Evolutionary conservation across 2,888 invertebrate genomes (phyloP).

Genomic region (Tetranychus truncatus): DNA sequence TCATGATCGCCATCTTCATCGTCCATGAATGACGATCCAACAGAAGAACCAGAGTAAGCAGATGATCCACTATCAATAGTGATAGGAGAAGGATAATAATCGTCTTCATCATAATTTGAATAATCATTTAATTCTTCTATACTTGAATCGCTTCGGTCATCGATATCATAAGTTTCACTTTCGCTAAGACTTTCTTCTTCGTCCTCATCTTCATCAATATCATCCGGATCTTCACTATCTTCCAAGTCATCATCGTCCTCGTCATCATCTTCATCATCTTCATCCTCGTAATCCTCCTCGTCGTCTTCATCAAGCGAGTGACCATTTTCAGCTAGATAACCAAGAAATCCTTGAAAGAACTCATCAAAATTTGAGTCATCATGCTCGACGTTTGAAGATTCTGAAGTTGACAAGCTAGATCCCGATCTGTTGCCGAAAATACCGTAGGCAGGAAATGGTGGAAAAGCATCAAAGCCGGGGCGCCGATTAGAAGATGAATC

Average conservation of each 20-base stretch:
- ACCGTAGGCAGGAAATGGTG: neutral
- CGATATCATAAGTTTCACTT: neutral
- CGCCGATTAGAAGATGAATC: neutral
- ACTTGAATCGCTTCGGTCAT: neutral
- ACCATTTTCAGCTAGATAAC: neutral
- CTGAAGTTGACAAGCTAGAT: neutral
- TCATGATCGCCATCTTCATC: neutral
- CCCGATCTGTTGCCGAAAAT: neutral
- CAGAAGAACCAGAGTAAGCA: too few relatives aligned
- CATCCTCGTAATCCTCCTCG: neutral
- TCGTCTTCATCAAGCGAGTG: slow-evolving; percentile 2
- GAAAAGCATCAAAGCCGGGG: neutral
- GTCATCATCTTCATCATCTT: neutral
- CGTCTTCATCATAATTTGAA: neutral
- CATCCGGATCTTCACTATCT: neutral
- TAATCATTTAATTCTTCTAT: neutral
- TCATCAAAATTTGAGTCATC: neutral
- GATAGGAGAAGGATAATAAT: too few relatives aligned
- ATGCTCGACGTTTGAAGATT: neutral
- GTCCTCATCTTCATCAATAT: neutral
- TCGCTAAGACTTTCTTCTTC: neutral
- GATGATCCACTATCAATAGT: too few relatives aligned
- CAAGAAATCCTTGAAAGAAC: neutral
- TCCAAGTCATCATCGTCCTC: neutral
- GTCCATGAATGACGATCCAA: neutral